A percentile compares a stretch with the other conserved stretches of the same genome.
Evolutionary conservation across 2,797 vertebrate species (phyloP).

Genomic region (Ataeniobius toweri): DNA sequence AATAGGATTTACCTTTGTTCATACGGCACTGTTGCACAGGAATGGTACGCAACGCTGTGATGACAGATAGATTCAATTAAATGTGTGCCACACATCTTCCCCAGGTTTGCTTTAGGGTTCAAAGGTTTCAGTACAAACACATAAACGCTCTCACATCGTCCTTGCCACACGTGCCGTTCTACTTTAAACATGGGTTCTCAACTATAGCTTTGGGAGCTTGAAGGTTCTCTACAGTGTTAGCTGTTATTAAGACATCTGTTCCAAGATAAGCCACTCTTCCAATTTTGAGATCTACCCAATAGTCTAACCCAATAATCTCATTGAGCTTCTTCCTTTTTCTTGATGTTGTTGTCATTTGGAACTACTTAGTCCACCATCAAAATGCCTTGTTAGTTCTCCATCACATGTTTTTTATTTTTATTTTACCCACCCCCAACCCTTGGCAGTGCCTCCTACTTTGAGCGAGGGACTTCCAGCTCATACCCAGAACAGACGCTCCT

Average conservation of each 20-base stretch:
- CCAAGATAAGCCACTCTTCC: neutral
- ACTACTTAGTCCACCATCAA: neutral
- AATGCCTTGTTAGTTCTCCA: neutral
- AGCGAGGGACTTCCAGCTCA: too few species aligned
- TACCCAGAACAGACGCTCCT: neutral
- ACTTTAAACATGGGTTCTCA: neutral
- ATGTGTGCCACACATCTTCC: neutral
- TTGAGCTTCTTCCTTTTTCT: neutral
- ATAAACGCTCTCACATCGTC: neutral
- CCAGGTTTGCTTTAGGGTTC: neutral
- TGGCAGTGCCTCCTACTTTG: too few species aligned
- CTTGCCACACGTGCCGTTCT: neutral
- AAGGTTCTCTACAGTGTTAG: neutral
- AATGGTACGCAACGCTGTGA: neutral
- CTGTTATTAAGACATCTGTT: neutral
- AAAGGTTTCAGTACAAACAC: neutral
- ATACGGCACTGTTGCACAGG: neutral
- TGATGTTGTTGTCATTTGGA: neutral
- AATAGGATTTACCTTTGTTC: neutral
- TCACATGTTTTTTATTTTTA: neutral
- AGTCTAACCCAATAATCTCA: neutral
- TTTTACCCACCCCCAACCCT: neutral
- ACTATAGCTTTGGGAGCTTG: neutral
- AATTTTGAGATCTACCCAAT: neutral
- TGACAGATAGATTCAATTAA: constrained; percentile 5